phyloP scores from a whole-genome alignment of 1,140 invertebrate species.

The Octopus bimaculoides region DNA sequence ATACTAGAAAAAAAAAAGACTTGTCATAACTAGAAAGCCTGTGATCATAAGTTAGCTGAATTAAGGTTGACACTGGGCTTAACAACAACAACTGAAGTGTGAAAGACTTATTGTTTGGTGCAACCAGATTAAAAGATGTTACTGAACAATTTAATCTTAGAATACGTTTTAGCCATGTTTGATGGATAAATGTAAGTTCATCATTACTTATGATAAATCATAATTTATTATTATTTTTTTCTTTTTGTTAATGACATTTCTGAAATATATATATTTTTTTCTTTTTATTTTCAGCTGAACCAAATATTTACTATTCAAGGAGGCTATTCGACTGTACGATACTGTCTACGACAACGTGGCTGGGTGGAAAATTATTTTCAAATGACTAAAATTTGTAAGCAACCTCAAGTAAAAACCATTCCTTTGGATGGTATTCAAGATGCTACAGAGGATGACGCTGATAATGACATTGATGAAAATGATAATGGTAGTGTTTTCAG shows the following conservation, averaged over 20 bases:
- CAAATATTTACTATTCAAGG: slow-evolving; percentile 61
- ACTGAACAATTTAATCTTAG: too few species aligned
- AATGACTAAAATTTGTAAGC: slow-evolving; percentile 40
- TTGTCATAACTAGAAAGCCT: too few species aligned
- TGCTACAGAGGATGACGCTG: slow-evolving; percentile 52
- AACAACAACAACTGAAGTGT: too few species aligned
- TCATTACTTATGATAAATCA: too few species aligned
- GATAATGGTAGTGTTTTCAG: slow-evolving; percentile 24
- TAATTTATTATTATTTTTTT: not conserved
- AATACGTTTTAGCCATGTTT: too few species aligned
- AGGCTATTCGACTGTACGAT: slow-evolving; percentile 59
- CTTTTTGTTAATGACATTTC: not conserved
- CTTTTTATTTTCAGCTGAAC: slow-evolving; percentile 50
- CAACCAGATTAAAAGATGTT: too few species aligned
- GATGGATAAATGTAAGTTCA: too few species aligned
- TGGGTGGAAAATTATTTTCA: slow-evolving; percentile 61
- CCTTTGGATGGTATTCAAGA: slow-evolving; percentile 44
- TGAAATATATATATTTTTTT: not conserved
- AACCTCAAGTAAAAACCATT: slow-evolving; percentile 35
- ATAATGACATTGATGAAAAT: slow-evolving; percentile 46
- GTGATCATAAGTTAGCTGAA: too few species aligned
- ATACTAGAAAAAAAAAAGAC: too few species aligned
- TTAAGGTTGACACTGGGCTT: too few species aligned
- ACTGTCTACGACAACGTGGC: slow-evolving; percentile 57
- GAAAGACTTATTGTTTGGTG: too few species aligned